Evolutionary conservation across 2,888 invertebrate species (phyloP), one percentile per base, ranked within the genome.

Genomic region (Mesochorus sp.): DNA sequence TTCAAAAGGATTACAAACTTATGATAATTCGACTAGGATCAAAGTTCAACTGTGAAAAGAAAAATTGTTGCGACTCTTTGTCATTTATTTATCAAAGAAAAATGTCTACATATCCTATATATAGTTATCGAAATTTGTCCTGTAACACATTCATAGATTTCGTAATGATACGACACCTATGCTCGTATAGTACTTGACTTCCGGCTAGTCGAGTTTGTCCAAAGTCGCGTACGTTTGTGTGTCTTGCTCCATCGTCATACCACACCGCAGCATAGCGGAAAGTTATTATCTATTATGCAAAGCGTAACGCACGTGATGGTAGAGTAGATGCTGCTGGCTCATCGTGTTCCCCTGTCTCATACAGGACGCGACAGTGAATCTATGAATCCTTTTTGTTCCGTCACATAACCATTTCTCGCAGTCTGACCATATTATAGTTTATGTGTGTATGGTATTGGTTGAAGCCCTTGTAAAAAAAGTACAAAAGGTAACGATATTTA

Each of bases 201-300:
- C 85, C 85, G 85, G 82, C 83, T 82, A 82, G 84, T 82, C 85
- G 85, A 82, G 82, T 85, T 84, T 73, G 80, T 76, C 77, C 34
- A 37, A 24, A 67, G 8, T 21, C 14, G 8, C 17, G 34, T 53
- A 21, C 59, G 26, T 17, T 26, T 47, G 62, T 31, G 31, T 53
- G 44, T 12, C 47, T 49, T 59, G 42, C 49, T 70, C 47, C 47
- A 17, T 26, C 14, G 34, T 28, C 51, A 19, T 37, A 24, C 21
- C 8, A 14, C 44, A 19, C 31, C 53, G 57, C n/a, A n/a, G 59
- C 67, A 57, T 39, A 62, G 62, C 72, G 71, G 66, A 71, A 61
- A 59, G 59, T 67, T 61, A 66, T 66, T 61, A 61, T 76, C 59
- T 53, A 67, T 72, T 61, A 47, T 53, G 66, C 71, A 59, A 49